phyloP scores from a whole-genome alignment of 2,888 invertebrate species.

The Hyposoter dolosus region DNA sequence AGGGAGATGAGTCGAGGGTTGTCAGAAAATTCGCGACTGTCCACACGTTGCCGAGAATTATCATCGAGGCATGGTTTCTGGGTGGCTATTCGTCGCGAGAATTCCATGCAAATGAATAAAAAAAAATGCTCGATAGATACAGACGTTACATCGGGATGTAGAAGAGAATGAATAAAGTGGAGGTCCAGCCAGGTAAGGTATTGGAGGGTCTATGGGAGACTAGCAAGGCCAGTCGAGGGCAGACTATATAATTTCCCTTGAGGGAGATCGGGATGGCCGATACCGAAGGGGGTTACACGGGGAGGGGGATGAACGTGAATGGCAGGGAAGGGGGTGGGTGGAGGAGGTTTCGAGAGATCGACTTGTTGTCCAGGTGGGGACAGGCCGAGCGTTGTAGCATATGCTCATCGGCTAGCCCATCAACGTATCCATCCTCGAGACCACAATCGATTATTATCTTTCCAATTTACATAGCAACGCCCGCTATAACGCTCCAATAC shows the following conservation, averaged over 20 bases:
- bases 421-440: conserved; percentile 79
- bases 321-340: conserved; percentile 63
- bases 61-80: conserved; percentile 53
- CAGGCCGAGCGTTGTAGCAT: conserved; percentile 74
- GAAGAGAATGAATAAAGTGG: conserved; percentile 27
- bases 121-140: conserved; percentile 68
- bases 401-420: conserved; percentile 82
- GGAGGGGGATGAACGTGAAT: conserved; percentile 61
- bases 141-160: conserved; percentile 5
- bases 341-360: conserved; percentile 68
- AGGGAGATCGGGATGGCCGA: conserved; percentile 83
- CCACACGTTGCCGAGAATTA: conserved; percentile 52
- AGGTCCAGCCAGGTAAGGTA: conserved; percentile 78
- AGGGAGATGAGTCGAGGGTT: conserved; percentile 61
- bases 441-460: conserved; percentile 84
- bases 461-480: conserved; percentile 84
- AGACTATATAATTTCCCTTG: conserved; percentile 84
- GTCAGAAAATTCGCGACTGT: conserved; percentile 68
- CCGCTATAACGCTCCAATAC: conserved; percentile 73
- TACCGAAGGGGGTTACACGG: conserved; percentile 72
- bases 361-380: conserved; percentile 71
- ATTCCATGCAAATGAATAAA: conserved; percentile 72
- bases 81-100: conserved; percentile 52
- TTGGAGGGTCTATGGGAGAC: conserved; percentile 77
- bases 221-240: conserved; percentile 75